Conservation (phyloP, 2,888 invertebrate species). For the Hypena proboscidalis region DNA sequence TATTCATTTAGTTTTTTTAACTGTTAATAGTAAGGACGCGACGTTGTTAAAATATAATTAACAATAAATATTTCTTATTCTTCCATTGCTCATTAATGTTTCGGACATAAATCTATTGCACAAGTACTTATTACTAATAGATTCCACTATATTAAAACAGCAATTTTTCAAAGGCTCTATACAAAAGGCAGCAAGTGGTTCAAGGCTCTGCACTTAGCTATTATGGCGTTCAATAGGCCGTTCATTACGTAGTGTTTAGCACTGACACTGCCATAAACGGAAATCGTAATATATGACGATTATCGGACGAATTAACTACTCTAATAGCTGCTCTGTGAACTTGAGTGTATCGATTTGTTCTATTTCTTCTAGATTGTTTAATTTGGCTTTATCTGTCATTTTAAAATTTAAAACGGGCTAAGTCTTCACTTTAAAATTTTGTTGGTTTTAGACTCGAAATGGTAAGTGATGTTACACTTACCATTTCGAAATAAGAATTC, state of each 20-base stretch:
- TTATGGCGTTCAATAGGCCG: constrained; percentile 42
- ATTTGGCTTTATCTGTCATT: constrained; percentile 1
- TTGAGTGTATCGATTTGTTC: constrained; percentile 4
- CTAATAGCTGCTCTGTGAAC: constrained; percentile 10
- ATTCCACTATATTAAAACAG: constrained; percentile 5
- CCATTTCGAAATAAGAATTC: too few species aligned
- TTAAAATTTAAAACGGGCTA: too few species aligned
- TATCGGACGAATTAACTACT: constrained; percentile 23
- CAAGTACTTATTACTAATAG: constrained; percentile 8
- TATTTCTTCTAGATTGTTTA: not conserved
- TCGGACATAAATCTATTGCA: constrained; percentile 6
- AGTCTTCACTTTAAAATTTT: too few species aligned
- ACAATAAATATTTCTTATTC: not conserved
- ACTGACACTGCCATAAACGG: constrained; percentile 30
- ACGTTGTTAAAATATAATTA: constrained; percentile 6
- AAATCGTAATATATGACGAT: constrained; percentile 23
- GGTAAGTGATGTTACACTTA: too few species aligned
- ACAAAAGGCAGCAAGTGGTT: constrained; percentile 38
- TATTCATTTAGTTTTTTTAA: constrained; percentile 24
- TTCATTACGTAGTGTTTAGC: constrained; percentile 35
- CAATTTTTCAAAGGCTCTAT: constrained; percentile 11
- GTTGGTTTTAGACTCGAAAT: too few species aligned
- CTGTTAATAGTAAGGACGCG: constrained; percentile 18
- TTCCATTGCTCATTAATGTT: not conserved
- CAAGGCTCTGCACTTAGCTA: constrained; percentile 39